A percentile compares a stretch with the other conserved stretches of the same genome.
Evolutionary conservation across 1,140 invertebrate genomes (phyloP).

Genomic region (Diplogasteroides magnus): DNA sequence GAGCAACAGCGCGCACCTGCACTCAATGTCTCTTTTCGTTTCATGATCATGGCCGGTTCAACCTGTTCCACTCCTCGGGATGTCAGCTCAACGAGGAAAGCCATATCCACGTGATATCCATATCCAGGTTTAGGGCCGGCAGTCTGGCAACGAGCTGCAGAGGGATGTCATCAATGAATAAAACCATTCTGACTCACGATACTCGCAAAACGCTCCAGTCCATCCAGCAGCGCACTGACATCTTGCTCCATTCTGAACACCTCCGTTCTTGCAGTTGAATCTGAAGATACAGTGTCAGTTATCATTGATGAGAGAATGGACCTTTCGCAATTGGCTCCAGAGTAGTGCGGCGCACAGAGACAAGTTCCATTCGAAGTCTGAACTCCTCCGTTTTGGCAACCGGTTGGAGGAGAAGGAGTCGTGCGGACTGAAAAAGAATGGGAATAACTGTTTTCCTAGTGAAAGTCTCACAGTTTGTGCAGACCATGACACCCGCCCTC

Average conservation of each 20-base stretch:
- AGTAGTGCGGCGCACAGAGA: constrained; percentile 27
- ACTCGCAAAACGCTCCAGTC: constrained; percentile 25
- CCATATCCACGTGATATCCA: constrained; percentile 22
- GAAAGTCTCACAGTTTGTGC: constrained; percentile 9
- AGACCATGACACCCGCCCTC: constrained; percentile 31
- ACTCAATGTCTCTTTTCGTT: too few relatives aligned
- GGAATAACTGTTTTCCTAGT: neutral
- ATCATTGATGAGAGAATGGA: constrained; percentile 1
- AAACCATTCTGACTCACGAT: neutral
- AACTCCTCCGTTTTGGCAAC: constrained; percentile 38
- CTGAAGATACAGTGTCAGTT: neutral
- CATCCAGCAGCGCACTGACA: constrained; percentile 31
- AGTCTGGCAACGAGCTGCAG: constrained; percentile 13
- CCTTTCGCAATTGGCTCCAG: constrained; percentile 32
- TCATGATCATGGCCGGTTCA: too few relatives aligned
- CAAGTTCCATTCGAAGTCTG: constrained; percentile 26
- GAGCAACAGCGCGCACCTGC: too few relatives aligned
- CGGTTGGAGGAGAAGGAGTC: constrained; percentile 20
- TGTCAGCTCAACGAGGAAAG: constrained; percentile 37
- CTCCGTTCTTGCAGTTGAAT: constrained; percentile 32
- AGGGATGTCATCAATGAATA: neutral
- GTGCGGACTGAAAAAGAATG: neutral
- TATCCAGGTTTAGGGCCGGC: constrained; percentile 18
- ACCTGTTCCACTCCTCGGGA: constrained; percentile 7
- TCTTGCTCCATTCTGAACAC: constrained; percentile 15